Conservation (phyloP, 2,113 vertebrate species). For the Oreochromis spilurus region DNA sequence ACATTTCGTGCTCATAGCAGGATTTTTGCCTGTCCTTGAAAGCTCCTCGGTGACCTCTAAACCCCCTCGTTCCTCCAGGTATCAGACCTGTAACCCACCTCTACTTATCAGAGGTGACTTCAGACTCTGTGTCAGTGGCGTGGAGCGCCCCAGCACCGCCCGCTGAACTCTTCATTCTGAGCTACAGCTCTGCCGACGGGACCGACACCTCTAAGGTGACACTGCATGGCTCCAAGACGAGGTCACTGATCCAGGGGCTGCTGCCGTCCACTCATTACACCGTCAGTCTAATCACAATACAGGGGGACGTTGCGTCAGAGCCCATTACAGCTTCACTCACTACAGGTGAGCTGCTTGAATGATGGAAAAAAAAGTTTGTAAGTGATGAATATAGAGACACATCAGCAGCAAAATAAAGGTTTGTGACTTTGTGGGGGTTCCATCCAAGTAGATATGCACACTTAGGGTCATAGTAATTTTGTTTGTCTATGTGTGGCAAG, state of each 20-base stretch:
- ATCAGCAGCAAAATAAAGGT: not conserved
- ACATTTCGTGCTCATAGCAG: not conserved
- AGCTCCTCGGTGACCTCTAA: slow-evolving; percentile 23
- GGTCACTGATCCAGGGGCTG: slow-evolving; percentile 79
- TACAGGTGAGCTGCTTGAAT: slow-evolving; percentile 80
- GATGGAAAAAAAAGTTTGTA: not conserved
- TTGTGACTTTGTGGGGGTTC: not conserved
- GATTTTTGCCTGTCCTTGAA: slow-evolving; percentile 21
- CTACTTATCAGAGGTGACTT: slow-evolving; percentile 90
- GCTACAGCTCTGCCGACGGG: slow-evolving; percentile 80
- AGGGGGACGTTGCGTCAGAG: slow-evolving; percentile 82
- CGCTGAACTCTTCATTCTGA: slow-evolving; percentile 85
- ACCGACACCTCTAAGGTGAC: slow-evolving; percentile 80
- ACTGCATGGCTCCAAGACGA: slow-evolving; percentile 83
- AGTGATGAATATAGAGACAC: not conserved
- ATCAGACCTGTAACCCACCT: slow-evolving; percentile 92
- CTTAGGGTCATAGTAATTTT: not conserved
- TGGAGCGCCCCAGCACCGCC: slow-evolving; percentile 93
- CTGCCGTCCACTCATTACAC: slow-evolving; percentile 86
- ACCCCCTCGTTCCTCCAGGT: slow-evolving; percentile 72
- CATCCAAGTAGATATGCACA: not conserved
- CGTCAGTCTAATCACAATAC: slow-evolving; percentile 86
- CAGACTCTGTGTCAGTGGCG: slow-evolving; percentile 83
- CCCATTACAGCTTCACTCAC: slow-evolving; percentile 84
- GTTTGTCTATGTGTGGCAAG: not conserved